These are phyloP conservation scores for Trichechus manatus DNA, from an alignment of 2,113 vertebrate genomes.

Conservation along the genomic window DNA sequence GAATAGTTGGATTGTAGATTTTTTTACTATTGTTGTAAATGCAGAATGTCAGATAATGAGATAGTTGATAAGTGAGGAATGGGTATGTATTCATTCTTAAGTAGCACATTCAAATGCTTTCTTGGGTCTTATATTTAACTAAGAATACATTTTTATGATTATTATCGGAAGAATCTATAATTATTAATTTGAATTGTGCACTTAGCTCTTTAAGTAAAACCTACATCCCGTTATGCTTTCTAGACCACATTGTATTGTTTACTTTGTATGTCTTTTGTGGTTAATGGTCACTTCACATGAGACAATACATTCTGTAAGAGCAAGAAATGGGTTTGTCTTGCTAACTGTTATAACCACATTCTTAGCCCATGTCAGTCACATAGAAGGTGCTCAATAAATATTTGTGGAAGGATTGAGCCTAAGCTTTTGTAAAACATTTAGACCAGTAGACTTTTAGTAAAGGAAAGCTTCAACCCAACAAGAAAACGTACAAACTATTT, in stretches of 20 bases:
- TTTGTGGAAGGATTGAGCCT: neutral
- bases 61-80: no score
- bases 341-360: neutral
- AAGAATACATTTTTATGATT: neutral
- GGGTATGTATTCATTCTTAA: neutral
- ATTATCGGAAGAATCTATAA: neutral
- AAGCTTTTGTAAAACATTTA: neutral
- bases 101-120: neutral
- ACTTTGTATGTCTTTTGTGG: neutral
- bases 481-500: slow-evolving; percentile 25
- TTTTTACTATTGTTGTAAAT: no score
- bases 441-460: neutral
- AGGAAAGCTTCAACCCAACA: neutral
- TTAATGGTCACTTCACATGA: neutral
- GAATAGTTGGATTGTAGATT: no score
- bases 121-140: neutral
- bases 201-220: neutral
- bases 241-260: neutral
- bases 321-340: neutral
- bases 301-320: neutral
- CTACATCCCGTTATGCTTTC: neutral
- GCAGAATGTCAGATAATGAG: no score
- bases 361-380: neutral
- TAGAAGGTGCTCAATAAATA: neutral
- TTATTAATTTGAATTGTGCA: neutral